Conservation (phyloP, 1,140 invertebrate species). For the Pogonomyrmex barbatus region DNA sequence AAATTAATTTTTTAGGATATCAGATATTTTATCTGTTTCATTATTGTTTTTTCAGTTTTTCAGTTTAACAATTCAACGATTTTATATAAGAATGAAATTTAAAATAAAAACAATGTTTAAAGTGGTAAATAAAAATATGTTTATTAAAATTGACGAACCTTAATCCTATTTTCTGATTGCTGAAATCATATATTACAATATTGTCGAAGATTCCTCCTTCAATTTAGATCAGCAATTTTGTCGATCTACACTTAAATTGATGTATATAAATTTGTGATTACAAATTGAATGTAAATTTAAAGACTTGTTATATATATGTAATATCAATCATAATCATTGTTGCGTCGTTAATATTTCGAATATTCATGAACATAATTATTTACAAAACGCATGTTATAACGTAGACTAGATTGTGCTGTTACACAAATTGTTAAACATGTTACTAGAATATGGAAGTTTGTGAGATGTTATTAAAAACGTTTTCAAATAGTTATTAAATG, state of each 20-base stretch:
- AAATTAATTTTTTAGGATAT: no score
- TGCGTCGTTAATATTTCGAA: constrained; percentile 5
- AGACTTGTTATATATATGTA: constrained; percentile 4
- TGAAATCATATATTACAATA: constrained; percentile 32
- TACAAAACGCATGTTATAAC: constrained; percentile 46
- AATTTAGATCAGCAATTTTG: background rate
- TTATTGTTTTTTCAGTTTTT: no score
- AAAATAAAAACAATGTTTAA: background rate
- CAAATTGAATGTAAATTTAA: background rate
- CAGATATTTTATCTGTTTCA: no score
- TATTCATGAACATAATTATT: constrained; percentile 38
- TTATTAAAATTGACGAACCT: constrained; percentile 9
- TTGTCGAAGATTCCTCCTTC: background rate
- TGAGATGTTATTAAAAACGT: background rate
- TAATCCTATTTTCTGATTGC: background rate
- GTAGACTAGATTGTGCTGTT: constrained; percentile 54
- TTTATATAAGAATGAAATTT: background rate
- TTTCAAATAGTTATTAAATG: background rate
- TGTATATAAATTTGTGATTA: background rate
- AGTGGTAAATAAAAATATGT: background rate
- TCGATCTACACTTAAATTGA: background rate
- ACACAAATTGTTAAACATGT: background rate
- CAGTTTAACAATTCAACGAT: no score
- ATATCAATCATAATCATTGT: background rate
- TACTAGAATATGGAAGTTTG: background rate